A percentile compares a stretch with the other conserved stretches of the same genome.
phyloP scores from a whole-genome alignment of 2,113 vertebrate genomes.

The Copsychus sechellarum region DNA sequence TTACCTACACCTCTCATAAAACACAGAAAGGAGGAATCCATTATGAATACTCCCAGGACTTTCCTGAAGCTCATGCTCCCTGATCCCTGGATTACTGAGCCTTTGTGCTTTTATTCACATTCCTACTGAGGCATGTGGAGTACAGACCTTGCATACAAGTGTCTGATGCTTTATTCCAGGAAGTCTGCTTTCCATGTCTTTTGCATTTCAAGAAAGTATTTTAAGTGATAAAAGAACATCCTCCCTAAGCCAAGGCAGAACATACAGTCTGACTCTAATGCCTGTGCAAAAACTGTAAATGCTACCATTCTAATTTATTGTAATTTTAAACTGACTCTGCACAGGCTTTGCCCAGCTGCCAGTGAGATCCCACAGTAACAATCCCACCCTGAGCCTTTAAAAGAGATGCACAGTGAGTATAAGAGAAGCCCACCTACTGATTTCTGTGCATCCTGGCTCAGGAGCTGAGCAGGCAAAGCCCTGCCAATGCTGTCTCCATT shows the following conservation, averaged over 20 bases:
- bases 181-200: neutral
- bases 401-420: fast-evolving
- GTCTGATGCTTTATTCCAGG: neutral
- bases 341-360: neutral
- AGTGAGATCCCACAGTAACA: neutral
- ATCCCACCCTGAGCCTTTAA: neutral
- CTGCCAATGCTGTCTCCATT: neutral
- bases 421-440: neutral
- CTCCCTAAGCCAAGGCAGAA: neutral
- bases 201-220: neutral
- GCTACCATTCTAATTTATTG: neutral
- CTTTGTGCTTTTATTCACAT: neutral
- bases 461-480: neutral
- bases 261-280: neutral
- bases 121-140: neutral
- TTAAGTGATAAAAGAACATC: neutral
- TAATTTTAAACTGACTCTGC: neutral
- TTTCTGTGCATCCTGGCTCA: neutral
- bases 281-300: neutral
- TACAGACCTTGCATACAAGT: neutral
- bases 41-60: neutral
- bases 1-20: neutral
- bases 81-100: neutral
- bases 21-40: neutral
- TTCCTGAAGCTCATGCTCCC: neutral